Conservation (phyloP, 2,888 invertebrate species). For the Coenonympha arcania region DNA sequence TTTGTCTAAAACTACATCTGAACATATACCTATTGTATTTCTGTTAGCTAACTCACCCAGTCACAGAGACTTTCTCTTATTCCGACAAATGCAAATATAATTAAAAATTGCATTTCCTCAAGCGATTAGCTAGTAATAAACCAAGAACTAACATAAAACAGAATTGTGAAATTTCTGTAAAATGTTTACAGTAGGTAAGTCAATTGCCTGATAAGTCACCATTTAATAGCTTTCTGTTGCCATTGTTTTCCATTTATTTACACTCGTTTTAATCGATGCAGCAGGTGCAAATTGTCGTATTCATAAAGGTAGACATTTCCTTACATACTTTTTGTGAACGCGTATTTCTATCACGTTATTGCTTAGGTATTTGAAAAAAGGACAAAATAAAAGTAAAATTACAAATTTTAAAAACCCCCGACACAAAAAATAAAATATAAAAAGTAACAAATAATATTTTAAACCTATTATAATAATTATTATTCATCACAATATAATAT, state of each 20-base stretch:
- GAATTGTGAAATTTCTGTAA: neutral
- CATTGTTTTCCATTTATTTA: neutral
- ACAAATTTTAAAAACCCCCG: too few species aligned
- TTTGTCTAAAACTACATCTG: neutral
- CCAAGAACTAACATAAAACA: neutral
- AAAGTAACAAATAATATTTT: too few species aligned
- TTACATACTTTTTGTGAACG: too few species aligned
- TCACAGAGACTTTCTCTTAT: constrained; percentile 32
- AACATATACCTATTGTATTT: neutral
- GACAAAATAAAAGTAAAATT: too few species aligned
- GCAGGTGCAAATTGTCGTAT: too few species aligned
- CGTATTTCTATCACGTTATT: too few species aligned
- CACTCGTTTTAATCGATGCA: neutral
- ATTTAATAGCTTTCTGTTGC: neutral
- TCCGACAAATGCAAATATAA: constrained; percentile 33
- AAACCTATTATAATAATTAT: too few species aligned
- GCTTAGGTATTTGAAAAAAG: neutral
- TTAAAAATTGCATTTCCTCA: neutral
- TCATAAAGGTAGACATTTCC: too few species aligned
- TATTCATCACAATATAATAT: too few species aligned
- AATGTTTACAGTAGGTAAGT: neutral
- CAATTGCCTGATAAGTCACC: neutral
- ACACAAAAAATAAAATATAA: too few species aligned
- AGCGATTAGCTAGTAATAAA: neutral
- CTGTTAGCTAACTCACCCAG: constrained; percentile 33